Base-by-base conservation (phyloP, 2,888 invertebrate species). In the Lepidocyrtinus sp. region DNA sequence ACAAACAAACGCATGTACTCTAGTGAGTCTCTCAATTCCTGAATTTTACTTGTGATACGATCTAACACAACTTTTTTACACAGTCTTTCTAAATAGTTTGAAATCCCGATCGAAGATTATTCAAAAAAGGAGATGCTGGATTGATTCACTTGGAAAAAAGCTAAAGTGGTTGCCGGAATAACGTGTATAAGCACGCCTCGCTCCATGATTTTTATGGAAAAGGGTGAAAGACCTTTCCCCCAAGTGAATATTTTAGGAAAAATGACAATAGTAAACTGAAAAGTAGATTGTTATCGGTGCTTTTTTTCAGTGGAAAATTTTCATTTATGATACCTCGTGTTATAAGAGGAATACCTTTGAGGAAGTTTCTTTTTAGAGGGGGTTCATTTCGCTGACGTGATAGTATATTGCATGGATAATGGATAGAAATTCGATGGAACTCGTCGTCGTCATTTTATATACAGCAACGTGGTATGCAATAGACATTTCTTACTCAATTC, bases 251-350 rank as follows among this genome's bases (percentile, higher is more conserved):
- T 12, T 36, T 36, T 55, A 17, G 55, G 17, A 55, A 15, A 55
- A 55, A 55, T n/a, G 55, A n/a, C 36, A 36, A 36, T 36, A 36
- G 36, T 36, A 36, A 36, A 36, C 36, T 36, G 12, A 12, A 36
- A 36, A 36, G 12, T n/a, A 55, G 55, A 55, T 55, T n/a, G 9
- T 3, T 55, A 55, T 55, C 55, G n/a, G 55, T 36, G 5, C 15
- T n/a, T n/a, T n/a, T 55, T 55, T 55, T 55, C 55, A 55, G 55
- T 55, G 55, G 55, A 55, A 55, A 55, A 9, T 55, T 55, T 55
- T 17, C 55, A 17, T 55, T 55, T 55, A n/a, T 9, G 55, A 15
- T n/a, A 55, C 55, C 55, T 55, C 55, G 55, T 55, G 55, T 55
- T 55, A 15, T n/a, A 55, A 7, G 2, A n/a, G 55, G n/a, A 55